Evolutionary conservation across 1,140 invertebrate genomes (phyloP), one percentile per base, ranked within the genome.

Genomic region (Zaprionus capensis): DNA sequence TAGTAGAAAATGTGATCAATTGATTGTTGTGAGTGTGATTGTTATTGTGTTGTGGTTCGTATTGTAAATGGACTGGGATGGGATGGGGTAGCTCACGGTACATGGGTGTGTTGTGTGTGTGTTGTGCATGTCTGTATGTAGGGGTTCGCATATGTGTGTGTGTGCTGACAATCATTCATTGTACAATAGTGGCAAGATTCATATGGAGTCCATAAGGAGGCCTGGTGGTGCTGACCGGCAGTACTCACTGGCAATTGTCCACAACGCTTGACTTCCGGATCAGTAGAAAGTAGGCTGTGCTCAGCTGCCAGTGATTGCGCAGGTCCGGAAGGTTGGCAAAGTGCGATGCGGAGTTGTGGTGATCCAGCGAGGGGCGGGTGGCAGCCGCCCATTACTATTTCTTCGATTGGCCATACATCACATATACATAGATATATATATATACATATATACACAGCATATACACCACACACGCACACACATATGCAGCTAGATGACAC

Each of bases 401-500:
- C 17, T 49, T 20, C n/a, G 3, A 49, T 17, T 34, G 9, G 17
- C 1, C 3, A 24, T 1, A 24, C 46, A 24, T 5, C 20, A 51
- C 12, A 22, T 22, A 22, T 2, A 20, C 7, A 20, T 6, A 12
- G 7, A 22, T 7, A 9, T 15, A 49, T 17, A 49, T 15, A 17
- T 20, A 6, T 6, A 46, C 4, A 49, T 17, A 49, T 49, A 49
- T 49, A 49, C 2, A 49, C 2, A 31, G 28, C 2, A 46, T 9
- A 46, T 49, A 22, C 17, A 49, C 17, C 15, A 20, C 7, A 11
- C n/a, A 22, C 17, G 20, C 4, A 6, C 9, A 6, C 9, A 41
- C 20, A 24, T 51, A 7, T 24, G 46, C 20, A 6, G 26, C 3
- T 56, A 51, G 24, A 76, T 96, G 92, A 98, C 96, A 77, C 97